These are phyloP conservation scores for Chymomyza costata DNA, from an alignment of 1,140 invertebrate species.

Conservation along the genomic window DNA sequence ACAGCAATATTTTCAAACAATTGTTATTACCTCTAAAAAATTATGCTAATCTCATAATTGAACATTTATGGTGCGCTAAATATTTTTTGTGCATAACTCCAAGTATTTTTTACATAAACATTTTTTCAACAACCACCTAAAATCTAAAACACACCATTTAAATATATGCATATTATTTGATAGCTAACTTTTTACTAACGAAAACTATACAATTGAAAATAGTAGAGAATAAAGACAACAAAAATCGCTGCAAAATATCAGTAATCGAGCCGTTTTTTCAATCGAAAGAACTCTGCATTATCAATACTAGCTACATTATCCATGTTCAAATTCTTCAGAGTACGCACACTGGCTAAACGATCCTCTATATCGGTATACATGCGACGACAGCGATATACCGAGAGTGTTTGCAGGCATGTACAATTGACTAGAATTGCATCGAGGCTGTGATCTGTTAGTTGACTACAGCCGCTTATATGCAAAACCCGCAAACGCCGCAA, in stretches of 20 bases:
- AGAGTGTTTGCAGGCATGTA: constrained; percentile 66
- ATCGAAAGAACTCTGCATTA: constrained; percentile 61
- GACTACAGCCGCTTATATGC: constrained; percentile 81
- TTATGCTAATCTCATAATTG: too few species aligned
- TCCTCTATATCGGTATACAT: constrained; percentile 77
- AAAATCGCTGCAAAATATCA: constrained; percentile 73
- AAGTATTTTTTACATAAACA: too few species aligned
- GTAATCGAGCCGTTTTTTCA: constrained; percentile 71
- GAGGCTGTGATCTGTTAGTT: constrained; percentile 80
- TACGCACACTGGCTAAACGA: constrained; percentile 75
- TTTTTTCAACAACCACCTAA: too few species aligned
- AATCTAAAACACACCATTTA: too few species aligned
- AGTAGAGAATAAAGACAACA: constrained; percentile 64
- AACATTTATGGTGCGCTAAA: too few species aligned
- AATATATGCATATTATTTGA: too few species aligned
- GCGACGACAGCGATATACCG: constrained; percentile 61
- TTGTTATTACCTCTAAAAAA: too few species aligned
- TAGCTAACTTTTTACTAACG: constrained; percentile 63
- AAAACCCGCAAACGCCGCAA: constrained; percentile 79
- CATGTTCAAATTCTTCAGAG: constrained; percentile 74
- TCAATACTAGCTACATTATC: constrained; percentile 65
- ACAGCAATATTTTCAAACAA: too few species aligned
- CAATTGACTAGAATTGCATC: constrained; percentile 79
- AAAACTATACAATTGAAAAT: constrained; percentile 73
- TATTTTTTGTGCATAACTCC: too few species aligned